Base-by-base conservation (phyloP, 2,888 invertebrate species). In the Nycteola revayana region DNA sequence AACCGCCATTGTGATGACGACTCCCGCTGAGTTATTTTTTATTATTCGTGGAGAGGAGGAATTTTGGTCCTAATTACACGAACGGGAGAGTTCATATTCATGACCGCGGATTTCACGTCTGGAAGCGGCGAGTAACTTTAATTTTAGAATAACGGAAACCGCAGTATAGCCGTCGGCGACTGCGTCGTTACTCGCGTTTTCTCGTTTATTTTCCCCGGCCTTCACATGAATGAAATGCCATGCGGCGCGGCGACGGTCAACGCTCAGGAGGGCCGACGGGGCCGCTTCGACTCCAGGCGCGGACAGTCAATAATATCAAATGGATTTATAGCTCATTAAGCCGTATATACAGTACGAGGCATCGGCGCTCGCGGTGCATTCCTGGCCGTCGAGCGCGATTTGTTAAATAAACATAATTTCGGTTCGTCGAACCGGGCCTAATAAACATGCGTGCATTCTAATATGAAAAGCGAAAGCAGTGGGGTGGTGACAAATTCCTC, bases 91-190 rank as follows among this genome's bases (percentile, higher is more conserved):
- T 75, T 57, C 47, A 65, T 35, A 72, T 71, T 77, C 47, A 47
- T 50, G 21, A 30, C 36, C 37, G 24, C 32, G 41, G 47, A 53
- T 54, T 45, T 39, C 53, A 64, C 69, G 67, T 69, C 66, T 73
- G 52, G 33, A 39, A 33, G 49, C 32, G 28, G 45, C 49, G 38
- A 42, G 45, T 57, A 67, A 68, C 66, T 69, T 71, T 83, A 85
- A 76, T 78, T 80, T 80, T 86, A 83, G 84, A 85, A 75, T 70
- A 81, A 81, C 83, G 85, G 83, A 85, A 84, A 82, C 74, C 51
- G 68, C 60, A 56, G 61, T 60, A 58, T 43, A 50, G 61, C 49
- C 44, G 50, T 37, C 37, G 41, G 38, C 46, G 58, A 5, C 7
- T 5, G 21, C 21, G 21, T 3, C 28, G 38, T 36, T 42, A 31